These are phyloP conservation scores for Drosophila picticornis DNA, from an alignment of 2,888 invertebrate species.

Conservation along the genomic window DNA sequence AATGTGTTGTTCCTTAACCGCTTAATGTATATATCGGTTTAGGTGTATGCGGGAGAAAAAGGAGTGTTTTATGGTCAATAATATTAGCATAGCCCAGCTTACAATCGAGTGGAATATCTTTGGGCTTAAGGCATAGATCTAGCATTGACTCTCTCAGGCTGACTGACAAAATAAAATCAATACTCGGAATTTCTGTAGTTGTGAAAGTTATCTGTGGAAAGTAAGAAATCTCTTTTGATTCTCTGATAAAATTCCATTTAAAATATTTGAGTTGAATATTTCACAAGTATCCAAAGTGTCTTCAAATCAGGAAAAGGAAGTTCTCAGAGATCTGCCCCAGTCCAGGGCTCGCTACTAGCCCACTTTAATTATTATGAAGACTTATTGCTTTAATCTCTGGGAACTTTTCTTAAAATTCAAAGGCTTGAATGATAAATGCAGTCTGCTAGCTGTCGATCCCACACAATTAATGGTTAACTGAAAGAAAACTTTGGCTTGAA, in stretches of 20 bases:
- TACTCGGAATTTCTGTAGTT: neutral
- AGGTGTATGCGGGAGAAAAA: neutral
- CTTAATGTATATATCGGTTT: neutral
- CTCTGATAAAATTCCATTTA: neutral
- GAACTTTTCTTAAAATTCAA: slow-evolving; percentile 22
- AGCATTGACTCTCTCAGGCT: neutral
- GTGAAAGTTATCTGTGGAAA: neutral
- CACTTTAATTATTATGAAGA: slow-evolving; percentile 2
- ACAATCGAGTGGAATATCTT: neutral
- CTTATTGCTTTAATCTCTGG: neutral
- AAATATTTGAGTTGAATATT: neutral
- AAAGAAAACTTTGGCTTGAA: slow-evolving; percentile 35
- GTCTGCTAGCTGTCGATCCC: slow-evolving; percentile 13
- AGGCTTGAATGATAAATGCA: slow-evolving; percentile 27
- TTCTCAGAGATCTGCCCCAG: neutral
- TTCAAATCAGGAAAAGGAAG: neutral
- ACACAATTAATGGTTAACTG: slow-evolving; percentile 27
- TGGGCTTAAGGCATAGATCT: neutral
- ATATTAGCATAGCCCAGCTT: neutral
- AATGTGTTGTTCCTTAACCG: slow-evolving; percentile 18
- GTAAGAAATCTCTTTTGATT: neutral
- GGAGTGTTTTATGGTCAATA: neutral
- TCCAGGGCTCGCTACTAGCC: neutral
- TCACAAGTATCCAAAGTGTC: neutral
- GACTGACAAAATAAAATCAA: neutral